Conservation (phyloP, 2,113 vertebrate genomes). For the Labrus mixtus region DNA sequence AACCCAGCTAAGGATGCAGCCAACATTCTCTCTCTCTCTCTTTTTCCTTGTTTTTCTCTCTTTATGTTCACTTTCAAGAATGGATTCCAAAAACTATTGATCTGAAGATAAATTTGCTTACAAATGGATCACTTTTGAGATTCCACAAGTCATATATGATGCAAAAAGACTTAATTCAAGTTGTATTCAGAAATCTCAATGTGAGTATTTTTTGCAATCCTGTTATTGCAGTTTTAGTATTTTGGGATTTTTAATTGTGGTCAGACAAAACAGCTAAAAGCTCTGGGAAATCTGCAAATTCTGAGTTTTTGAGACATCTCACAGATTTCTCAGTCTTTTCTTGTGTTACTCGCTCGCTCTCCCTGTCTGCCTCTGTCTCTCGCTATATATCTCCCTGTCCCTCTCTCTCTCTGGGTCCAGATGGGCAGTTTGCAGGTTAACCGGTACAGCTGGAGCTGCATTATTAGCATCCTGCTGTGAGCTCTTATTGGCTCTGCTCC, state of each 20-base stretch:
- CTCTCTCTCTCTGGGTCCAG: constrained; percentile 94
- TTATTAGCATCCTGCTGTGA: constrained; percentile 99
- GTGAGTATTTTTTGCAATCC: neutral
- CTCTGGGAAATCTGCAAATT: neutral
- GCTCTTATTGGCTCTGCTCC: constrained; percentile 95
- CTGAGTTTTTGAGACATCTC: neutral
- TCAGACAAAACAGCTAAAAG: neutral
- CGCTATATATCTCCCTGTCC: constrained; percentile 63
- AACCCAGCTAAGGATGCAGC: constrained; percentile 39
- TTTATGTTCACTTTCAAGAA: neutral
- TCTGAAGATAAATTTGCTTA: neutral
- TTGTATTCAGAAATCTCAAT: neutral
- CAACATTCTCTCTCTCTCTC: constrained; percentile 44
- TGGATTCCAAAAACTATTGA: neutral
- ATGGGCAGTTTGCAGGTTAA: constrained; percentile 99
- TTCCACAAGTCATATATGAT: neutral
- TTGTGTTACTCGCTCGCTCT: constrained; percentile 50
- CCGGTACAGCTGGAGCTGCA: constrained; percentile 99
- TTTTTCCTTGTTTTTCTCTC: constrained; percentile 11
- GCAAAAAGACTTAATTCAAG: neutral
- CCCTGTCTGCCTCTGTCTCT: constrained; percentile 64
- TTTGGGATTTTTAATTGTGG: neutral
- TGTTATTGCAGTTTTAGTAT: neutral
- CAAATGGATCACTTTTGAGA: neutral
- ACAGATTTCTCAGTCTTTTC: neutral